Percentiles rank a stretch among this genome's conserved stretches.
Conservation (phyloP, 2,113 vertebrate genomes). For the Pedionomus torquatus region DNA sequence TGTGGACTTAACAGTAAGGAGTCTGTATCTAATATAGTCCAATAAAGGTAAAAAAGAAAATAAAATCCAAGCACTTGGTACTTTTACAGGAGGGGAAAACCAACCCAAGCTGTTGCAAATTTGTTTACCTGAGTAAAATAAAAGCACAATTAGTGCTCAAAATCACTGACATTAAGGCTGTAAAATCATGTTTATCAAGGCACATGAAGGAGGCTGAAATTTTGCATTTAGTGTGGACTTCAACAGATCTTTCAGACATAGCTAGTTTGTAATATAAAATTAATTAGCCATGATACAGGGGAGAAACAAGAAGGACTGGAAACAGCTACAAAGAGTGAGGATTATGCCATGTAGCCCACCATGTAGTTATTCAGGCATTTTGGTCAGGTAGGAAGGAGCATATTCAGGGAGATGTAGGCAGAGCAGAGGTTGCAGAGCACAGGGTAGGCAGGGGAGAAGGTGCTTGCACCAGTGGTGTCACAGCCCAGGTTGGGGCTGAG, state of each 20-base stretch:
- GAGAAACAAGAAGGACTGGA: not conserved
- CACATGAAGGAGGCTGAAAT: not conserved
- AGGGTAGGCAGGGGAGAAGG: not conserved
- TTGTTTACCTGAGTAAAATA: not conserved
- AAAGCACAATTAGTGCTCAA: not conserved
- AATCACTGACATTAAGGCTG: not conserved
- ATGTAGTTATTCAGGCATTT: not conserved
- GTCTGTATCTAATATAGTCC: not conserved
- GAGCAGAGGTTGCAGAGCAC: not conserved
- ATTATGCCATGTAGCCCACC: not conserved
- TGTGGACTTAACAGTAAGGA: slow-evolving; percentile 7
- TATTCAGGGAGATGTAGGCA: not conserved
- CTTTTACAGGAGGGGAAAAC: not conserved
- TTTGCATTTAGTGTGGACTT: not conserved
- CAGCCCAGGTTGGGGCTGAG: not conserved
- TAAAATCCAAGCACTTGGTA: not conserved
- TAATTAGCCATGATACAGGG: not conserved
- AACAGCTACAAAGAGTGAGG: not conserved
- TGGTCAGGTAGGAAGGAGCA: not conserved
- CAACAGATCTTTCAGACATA: not conserved
- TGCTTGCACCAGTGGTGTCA: not conserved
- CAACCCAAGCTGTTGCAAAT: not conserved
- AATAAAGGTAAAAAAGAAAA: not conserved
- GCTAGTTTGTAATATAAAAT: slow-evolving; percentile 3
- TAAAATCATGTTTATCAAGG: slow-evolving; percentile 1